A percentile compares a stretch with the other conserved stretches of the same genome.
Evolutionary conservation across 2,113 vertebrate genomes (phyloP).

Genomic region (Pagrus major): DNA sequence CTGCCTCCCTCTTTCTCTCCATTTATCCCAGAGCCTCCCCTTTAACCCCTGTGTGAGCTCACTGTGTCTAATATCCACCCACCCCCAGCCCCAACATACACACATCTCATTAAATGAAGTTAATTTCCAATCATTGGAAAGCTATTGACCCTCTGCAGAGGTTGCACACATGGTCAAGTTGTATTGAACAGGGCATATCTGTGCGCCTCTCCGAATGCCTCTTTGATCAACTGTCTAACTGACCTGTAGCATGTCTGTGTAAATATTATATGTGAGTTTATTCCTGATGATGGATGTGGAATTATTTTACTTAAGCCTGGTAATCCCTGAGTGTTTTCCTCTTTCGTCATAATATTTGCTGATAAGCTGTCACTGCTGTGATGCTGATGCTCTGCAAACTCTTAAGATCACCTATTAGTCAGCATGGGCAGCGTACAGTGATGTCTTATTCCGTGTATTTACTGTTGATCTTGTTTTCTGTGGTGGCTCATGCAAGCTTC

Average conservation of each 20-base stretch:
- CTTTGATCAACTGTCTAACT: conserved; percentile 60
- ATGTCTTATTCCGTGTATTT: conserved; percentile 28
- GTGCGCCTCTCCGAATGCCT: conserved; percentile 52
- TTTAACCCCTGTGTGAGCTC: conserved; percentile 2
- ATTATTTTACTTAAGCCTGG: conserved; percentile 45
- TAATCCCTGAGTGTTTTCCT: conserved; percentile 46
- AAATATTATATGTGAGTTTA: conserved; percentile 8
- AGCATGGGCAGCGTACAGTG: conserved; percentile 2
- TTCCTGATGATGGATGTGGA: conserved; percentile 37
- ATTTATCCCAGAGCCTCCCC: neutral
- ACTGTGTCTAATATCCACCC: conserved; percentile 2
- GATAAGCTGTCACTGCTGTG: conserved; percentile 50
- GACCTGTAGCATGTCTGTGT: conserved; percentile 32
- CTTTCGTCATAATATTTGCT: conserved; percentile 35
- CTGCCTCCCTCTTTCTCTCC: neutral
- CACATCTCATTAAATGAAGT: conserved; percentile 63
- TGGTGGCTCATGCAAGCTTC: too few relatives aligned
- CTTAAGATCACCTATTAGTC: conserved; percentile 55
- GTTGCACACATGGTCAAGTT: conserved; percentile 65
- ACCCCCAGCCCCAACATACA: neutral
- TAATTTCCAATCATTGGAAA: conserved; percentile 69
- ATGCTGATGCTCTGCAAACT: conserved; percentile 46
- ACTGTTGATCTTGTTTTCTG: conserved; percentile 28
- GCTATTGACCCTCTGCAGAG: conserved; percentile 68
- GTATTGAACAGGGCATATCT: conserved; percentile 49